These are phyloP conservation scores for Chymomyza fuscimana DNA, from an alignment of 2,888 invertebrate species.

Conservation along the genomic window DNA sequence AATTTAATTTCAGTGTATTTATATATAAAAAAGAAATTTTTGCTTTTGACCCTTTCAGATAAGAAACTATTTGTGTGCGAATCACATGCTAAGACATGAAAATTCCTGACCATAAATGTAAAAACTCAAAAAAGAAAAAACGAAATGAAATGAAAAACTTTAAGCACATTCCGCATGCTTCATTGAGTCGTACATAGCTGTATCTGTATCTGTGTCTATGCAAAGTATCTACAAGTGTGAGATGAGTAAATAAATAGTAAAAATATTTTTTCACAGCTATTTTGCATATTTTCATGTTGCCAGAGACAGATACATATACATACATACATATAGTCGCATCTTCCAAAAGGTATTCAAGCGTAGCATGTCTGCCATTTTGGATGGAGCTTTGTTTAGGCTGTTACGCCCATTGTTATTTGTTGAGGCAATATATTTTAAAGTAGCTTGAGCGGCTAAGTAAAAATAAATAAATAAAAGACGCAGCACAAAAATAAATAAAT, in stretches of 20 bases:
- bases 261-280: constrained; percentile 64
- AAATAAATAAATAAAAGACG: constrained; percentile 51
- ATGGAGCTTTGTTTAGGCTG: constrained; percentile 30
- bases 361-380: constrained; percentile 20
- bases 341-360: too few relatives aligned
- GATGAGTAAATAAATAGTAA: constrained; percentile 49
- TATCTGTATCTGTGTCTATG: too few relatives aligned
- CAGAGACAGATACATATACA: too few relatives aligned
- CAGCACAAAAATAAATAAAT: constrained; percentile 48
- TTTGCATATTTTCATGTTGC: constrained; percentile 53
- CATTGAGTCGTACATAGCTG: constrained; percentile 31
- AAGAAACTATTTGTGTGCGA: too few relatives aligned
- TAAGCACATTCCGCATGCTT: constrained; percentile 39
- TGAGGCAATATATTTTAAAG: constrained; percentile 32
- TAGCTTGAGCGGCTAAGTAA: constrained; percentile 46
- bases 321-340: too few relatives aligned
- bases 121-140: background rate
- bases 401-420: constrained; percentile 17
- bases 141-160: constrained; percentile 5
- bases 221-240: constrained; percentile 13
- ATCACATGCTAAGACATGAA: too few relatives aligned
- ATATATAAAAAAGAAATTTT: too few relatives aligned
- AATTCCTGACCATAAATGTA: too few relatives aligned
- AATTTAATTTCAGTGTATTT: too few relatives aligned
- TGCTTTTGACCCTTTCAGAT: too few relatives aligned